phyloP scores from a whole-genome alignment of 1,140 invertebrate genomes.

The Drosophila azteca region DNA sequence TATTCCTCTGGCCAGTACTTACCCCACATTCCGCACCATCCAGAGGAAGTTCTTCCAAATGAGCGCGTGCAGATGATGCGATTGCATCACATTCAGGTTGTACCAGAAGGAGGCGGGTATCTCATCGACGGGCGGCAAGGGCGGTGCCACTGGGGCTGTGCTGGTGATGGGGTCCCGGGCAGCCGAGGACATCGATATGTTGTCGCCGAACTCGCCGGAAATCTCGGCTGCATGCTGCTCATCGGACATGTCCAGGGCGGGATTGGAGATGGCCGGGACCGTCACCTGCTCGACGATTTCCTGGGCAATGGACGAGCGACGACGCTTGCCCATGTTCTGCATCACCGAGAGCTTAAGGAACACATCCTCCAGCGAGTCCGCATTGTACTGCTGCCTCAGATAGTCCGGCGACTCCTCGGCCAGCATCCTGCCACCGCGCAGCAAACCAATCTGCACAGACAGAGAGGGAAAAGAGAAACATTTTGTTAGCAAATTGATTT shows the following conservation, averaged over 20 bases:
- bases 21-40: constrained; percentile 96
- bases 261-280: constrained; percentile 86
- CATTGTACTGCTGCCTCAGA: constrained; percentile 90
- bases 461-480: constrained; percentile 4
- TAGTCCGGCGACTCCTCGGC: constrained; percentile 94
- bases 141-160: constrained; percentile 85
- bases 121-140: constrained; percentile 87
- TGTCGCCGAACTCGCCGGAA: constrained; percentile 93
- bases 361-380: constrained; percentile 94
- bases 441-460: constrained; percentile 91
- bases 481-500: constrained; percentile 58
- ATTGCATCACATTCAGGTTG: constrained; percentile 87
- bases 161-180: constrained; percentile 85
- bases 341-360: constrained; percentile 95
- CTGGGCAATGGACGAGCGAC: constrained; percentile 90
- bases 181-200: constrained; percentile 89
- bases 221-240: constrained; percentile 89
- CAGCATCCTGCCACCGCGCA: constrained; percentile 95
- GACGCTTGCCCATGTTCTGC: constrained; percentile 91
- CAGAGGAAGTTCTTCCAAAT: constrained; percentile 96
- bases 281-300: constrained; percentile 88
- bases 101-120: constrained; percentile 84
- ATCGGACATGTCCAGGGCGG: constrained; percentile 86
- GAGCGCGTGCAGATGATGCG: constrained; percentile 91
- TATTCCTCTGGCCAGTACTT: constrained; percentile 61